phyloP scores from a whole-genome alignment of 2,888 invertebrate species.

The Cataglyphis cursor region DNA sequence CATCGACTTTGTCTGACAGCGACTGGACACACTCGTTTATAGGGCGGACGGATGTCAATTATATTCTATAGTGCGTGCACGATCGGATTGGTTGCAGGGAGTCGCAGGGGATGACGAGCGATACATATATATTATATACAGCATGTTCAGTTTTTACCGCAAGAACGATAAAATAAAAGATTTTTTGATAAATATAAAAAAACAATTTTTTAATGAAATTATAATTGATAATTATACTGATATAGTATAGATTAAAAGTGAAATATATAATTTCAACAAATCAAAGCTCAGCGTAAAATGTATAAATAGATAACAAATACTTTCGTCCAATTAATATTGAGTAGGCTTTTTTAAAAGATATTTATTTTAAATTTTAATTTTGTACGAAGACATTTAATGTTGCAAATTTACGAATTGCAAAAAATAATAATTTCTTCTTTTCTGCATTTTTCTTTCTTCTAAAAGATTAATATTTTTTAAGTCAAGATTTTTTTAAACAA shows the following conservation, averaged over 20 bases:
- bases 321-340: neutral
- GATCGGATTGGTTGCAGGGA: conserved; percentile 51
- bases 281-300: neutral
- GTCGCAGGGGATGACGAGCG: conserved; percentile 51
- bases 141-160: conserved; percentile 51
- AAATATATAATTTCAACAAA: neutral
- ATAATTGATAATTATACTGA: conserved; percentile 3
- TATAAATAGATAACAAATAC: neutral
- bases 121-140: conserved; percentile 52
- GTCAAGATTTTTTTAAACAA: neutral
- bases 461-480: neutral
- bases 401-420: neutral
- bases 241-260: conserved; percentile 2
- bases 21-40: conserved; percentile 71
- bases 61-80: conserved; percentile 70
- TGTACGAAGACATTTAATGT: neutral
- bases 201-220: neutral
- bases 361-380: neutral
- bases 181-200: neutral
- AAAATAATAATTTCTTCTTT: no score
- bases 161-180: neutral
- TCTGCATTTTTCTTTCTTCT: neutral
- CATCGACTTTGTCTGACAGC: conserved; percentile 73
- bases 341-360: neutral
- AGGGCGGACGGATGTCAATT: conserved; percentile 79